Evolutionary conservation across 2,888 invertebrate species (phyloP), one percentile per base, ranked within the genome.

Genomic region (Drosophila picticornis): DNA sequence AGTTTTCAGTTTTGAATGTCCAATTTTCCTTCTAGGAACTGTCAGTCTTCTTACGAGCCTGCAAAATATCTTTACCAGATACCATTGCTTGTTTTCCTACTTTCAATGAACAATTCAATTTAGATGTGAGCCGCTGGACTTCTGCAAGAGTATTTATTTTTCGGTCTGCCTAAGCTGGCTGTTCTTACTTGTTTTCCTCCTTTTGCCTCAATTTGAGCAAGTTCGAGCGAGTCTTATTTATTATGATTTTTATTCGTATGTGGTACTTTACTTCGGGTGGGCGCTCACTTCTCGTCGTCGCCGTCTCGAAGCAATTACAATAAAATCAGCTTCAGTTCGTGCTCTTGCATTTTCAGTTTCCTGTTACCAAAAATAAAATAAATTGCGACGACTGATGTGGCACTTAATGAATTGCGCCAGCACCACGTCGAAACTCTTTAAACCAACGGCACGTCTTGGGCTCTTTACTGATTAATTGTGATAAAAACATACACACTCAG

Each of bases 301-400:
- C 43, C 64, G 40, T 75, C 70, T 65, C 50, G 51, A 51, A 65
- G 77, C 81, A 82, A 81, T 83, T 81, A 82, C 83, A 83, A 82
- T 82, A 82, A 81, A 83, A 83, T 70, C 81, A 70, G 65, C 65
- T 55, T 73, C 72, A 75, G 81, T 72, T 80, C 77, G 77, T 70
- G 76, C 76, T 75, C 76, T 71, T 82, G 80, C 80, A 81, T 72
- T 75, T 80, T 67, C 73, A 67, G 81, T 81, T 81, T 82, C 81
- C 81, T 82, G 83, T 82, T 82, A 77, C 84, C 81, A 72, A 81
- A 81, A 82, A 82, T 83, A 82, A 77, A 80, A 82, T 80, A 80
- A 79, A 82, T 79, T 79, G 69, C 80, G 75, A 70, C 66, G 72
- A 72, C 77, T 76, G 77, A 52, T 76, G 68, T 77, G 43, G 77